Conservation (phyloP, 1,140 invertebrate species). For the Zaprionus ghesquierei region DNA sequence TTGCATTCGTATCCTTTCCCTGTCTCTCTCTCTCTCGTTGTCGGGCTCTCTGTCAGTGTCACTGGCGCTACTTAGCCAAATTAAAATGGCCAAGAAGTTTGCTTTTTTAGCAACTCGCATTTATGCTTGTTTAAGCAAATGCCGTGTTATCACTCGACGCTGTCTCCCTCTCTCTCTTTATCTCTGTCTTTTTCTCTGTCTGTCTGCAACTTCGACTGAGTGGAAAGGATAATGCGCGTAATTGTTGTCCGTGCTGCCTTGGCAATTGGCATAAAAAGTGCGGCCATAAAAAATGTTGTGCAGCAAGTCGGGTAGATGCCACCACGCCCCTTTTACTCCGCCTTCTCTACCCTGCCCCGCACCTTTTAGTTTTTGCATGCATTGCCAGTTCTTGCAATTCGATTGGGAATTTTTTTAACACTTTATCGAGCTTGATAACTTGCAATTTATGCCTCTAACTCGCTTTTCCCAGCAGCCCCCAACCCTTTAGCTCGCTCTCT, state of each 20-base stretch:
- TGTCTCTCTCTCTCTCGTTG: neutral
- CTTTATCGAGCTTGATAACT: neutral
- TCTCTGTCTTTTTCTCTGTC: neutral
- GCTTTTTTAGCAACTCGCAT: constrained; percentile 59
- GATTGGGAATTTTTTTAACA: constrained; percentile 20
- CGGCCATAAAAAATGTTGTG: constrained; percentile 10
- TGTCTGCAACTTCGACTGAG: constrained; percentile 41
- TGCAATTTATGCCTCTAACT: neutral
- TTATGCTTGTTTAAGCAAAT: constrained; percentile 79
- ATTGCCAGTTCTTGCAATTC: constrained; percentile 51
- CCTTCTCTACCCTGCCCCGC: too few relatives aligned
- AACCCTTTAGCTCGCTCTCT: too few relatives aligned
- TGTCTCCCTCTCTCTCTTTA: constrained; percentile 5
- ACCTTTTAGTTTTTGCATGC: constrained; percentile 47
- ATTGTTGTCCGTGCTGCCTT: constrained; percentile 68
- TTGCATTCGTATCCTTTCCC: neutral
- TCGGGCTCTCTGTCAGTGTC: constrained; percentile 42
- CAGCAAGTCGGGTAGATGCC: neutral
- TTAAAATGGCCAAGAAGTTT: constrained; percentile 65
- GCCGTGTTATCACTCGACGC: constrained; percentile 67
- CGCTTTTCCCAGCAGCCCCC: too few relatives aligned
- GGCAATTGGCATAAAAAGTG: constrained; percentile 39
- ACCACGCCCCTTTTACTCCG: too few relatives aligned
- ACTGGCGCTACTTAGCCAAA: constrained; percentile 75
- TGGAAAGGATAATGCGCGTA: constrained; percentile 75